Conservation (phyloP, 2,113 vertebrate genomes). For the Trochalopteron elliotii region DNA sequence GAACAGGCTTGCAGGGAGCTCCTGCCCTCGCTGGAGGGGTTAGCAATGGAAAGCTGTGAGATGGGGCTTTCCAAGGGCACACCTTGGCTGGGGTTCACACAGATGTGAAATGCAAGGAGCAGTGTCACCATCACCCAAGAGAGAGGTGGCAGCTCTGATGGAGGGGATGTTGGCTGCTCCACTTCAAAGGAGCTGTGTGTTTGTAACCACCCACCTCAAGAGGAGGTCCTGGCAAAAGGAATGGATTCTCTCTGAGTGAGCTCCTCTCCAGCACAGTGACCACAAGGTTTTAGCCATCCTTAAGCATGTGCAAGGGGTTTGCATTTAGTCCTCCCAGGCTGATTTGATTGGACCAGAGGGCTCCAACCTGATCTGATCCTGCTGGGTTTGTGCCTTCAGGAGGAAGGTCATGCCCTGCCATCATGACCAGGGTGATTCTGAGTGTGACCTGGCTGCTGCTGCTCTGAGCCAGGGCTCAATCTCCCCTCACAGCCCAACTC, state of each 20-base stretch:
- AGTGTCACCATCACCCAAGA: accelerated
- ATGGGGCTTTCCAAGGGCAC: neutral
- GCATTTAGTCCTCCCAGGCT: neutral
- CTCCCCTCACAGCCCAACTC: neutral
- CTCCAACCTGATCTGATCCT: neutral
- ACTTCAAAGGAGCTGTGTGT: neutral
- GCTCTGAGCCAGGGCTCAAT: neutral
- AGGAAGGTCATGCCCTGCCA: neutral
- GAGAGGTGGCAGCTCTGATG: neutral
- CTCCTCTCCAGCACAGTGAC: neutral
- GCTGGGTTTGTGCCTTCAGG: neutral
- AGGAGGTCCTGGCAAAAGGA: neutral
- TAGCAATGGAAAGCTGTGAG: neutral
- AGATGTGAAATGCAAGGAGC: accelerated
- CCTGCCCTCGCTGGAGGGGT: neutral
- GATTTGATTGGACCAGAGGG: neutral
- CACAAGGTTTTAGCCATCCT: too few relatives aligned
- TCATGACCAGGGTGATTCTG: neutral
- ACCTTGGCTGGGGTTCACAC: neutral
- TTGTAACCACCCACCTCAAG: too few relatives aligned
- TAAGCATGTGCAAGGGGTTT: neutral
- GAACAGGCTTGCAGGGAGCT: neutral
- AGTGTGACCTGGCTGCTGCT: accelerated
- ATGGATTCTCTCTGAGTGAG: neutral
- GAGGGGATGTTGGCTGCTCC: too few relatives aligned